Percentiles rank a stretch among this genome's conserved stretches.
Evolutionary conservation across 2,113 vertebrate species (phyloP).

Genomic region (Cebus imitator): DNA sequence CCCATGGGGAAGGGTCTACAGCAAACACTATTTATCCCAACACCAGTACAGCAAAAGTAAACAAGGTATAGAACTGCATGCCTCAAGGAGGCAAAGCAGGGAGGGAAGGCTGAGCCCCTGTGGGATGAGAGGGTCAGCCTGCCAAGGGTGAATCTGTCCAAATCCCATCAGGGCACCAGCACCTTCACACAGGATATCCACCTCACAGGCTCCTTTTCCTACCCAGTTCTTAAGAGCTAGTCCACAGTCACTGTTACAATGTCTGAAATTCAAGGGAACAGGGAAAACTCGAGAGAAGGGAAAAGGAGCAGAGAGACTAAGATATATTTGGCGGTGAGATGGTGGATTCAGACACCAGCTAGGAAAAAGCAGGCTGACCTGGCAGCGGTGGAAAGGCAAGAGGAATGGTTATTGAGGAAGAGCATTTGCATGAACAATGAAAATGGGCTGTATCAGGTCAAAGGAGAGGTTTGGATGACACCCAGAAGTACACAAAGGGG

Average conservation of each 20-base stretch:
- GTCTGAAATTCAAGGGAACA: not conserved
- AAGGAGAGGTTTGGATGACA: not conserved
- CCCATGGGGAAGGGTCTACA: not conserved
- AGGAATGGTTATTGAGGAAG: not conserved
- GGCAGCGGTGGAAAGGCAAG: not conserved
- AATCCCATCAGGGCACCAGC: not conserved
- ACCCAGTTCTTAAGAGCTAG: not conserved
- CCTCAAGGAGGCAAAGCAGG: not conserved
- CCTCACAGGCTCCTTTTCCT: not conserved
- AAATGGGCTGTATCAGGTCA: not conserved
- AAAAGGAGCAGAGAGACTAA: not conserved
- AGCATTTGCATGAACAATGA: not conserved
- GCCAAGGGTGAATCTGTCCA: accelerated
- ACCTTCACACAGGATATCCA: not conserved
- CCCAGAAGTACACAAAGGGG: not conserved
- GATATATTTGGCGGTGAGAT: not conserved
- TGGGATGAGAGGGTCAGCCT: not conserved
- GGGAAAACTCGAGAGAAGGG: not conserved
- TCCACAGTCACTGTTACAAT: not conserved
- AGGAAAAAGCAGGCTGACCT: not conserved
- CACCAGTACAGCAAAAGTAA: accelerated
- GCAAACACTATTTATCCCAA: not conserved
- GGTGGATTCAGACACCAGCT: not conserved
- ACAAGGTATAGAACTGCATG: accelerated
- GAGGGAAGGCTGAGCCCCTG: accelerated